Conservation (phyloP, 2,888 invertebrate genomes). For the Phytoseiulus persimilis region DNA sequence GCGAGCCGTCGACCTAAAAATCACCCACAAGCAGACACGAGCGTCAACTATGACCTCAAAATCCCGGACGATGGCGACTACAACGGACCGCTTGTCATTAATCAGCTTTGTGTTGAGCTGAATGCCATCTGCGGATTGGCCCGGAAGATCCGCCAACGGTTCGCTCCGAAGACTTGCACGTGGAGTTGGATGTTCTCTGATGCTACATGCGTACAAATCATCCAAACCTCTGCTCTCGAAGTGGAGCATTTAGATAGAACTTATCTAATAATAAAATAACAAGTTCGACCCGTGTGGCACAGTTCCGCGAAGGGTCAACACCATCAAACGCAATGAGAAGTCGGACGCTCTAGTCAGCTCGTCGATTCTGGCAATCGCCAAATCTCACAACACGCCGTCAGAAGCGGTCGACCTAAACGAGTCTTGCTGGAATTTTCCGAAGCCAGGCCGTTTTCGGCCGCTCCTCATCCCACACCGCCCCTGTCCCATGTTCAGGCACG, state of each 20-base stretch:
- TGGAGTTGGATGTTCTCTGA: too few species aligned
- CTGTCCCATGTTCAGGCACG: too few species aligned
- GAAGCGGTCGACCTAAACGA: not conserved
- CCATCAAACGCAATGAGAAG: not conserved
- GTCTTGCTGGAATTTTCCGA: not conserved
- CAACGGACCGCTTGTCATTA: not conserved
- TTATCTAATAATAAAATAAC: not conserved
- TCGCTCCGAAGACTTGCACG: too few species aligned
- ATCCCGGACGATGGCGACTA: not conserved
- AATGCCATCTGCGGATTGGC: not conserved
- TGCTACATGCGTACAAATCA: too few species aligned
- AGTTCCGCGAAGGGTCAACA: not conserved
- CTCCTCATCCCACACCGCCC: too few species aligned
- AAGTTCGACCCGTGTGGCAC: not conserved
- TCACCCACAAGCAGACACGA: not conserved
- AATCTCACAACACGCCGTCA: not conserved
- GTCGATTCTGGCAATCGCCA: not conserved
- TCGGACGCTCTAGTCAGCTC: not conserved
- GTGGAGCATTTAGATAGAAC: not conserved
- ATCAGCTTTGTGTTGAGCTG: not conserved
- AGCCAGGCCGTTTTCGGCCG: too few species aligned
- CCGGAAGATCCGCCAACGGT: not conserved
- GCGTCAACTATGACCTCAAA: not conserved
- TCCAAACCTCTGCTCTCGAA: too few species aligned
- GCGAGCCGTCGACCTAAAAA: not conserved